Evolutionary conservation across 2,797 vertebrate species (phyloP).

Genomic region (Pantherophis vulpinus): DNA sequence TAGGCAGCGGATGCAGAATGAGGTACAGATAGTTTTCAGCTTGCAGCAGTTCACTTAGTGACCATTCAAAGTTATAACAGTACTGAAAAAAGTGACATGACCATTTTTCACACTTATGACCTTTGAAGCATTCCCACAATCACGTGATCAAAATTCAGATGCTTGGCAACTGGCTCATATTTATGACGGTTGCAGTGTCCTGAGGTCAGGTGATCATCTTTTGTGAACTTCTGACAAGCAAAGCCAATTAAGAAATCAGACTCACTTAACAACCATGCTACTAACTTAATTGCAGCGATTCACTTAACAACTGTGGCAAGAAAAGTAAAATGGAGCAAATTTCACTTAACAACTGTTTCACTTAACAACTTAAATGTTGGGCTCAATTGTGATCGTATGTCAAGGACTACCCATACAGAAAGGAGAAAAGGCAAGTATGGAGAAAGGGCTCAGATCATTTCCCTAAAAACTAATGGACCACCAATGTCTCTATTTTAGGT

Average conservation of each 20-base stretch:
- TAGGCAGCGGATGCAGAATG: too few relatives aligned
- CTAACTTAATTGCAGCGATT: neutral
- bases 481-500: neutral
- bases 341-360: neutral
- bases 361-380: neutral
- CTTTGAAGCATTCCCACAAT: too few relatives aligned
- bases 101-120: too few relatives aligned
- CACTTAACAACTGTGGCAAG: neutral
- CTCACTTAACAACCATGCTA: neutral
- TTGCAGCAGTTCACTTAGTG: too few relatives aligned
- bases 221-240: neutral
- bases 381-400: neutral
- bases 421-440: neutral
- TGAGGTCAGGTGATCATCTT: neutral
- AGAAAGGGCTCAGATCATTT: neutral
- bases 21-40: too few relatives aligned
- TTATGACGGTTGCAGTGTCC: neutral
- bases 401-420: neutral
- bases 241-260: neutral
- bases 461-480: neutral
- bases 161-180: too few relatives aligned
- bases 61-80: too few relatives aligned
- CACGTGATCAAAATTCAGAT: too few relatives aligned
- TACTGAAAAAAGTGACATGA: too few relatives aligned
- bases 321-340: neutral